Evolutionary conservation across 1,140 invertebrate genomes (phyloP), one percentile per base, ranked within the genome.

Genomic region (Dolichoris vasculosae): DNA sequence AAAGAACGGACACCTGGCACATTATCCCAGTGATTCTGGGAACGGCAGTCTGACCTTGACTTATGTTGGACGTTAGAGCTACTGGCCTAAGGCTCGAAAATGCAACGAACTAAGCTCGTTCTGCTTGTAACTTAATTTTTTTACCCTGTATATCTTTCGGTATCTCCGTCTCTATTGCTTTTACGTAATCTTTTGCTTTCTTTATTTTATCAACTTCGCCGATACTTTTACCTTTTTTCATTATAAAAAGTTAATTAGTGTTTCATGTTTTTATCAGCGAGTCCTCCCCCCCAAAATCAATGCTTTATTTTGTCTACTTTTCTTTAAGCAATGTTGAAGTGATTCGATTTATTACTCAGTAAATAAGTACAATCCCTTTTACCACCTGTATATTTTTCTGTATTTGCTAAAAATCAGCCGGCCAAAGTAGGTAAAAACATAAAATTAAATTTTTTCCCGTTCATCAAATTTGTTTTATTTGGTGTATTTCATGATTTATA

Each of bases 221-320:
- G 43, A 75, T 76, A 76, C 40, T 51, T 83, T 69, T 73, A 35
- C 59, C 64, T 43, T 78, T 84, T 84, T 77, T 46, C 55, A 51
- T 79, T 55, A 76, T 81, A 86, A 86, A 86, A 86, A 86, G 78
- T 82, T 82, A 86, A 86, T 86, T 86, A 86, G 78, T 51, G 79
- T 86, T 82, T 86, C 79, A 67, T 81, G 78, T 85, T 85, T 73
- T 76, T 80, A 67, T 79, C 63, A 51, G 20, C 46, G 55, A 55
- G 23, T 78, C 30, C 35, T 35, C 35, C 30, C 13, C 46, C 40
- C 75, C 55, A 15, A 48, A n/a, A n/a, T n/a, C n/a, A n/a, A n/a
- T n/a, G 32, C 73, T 77, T 77, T 75, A 82, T 86, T 82, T 81
- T 73, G 35, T 81, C 64, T 63, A 73, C 64, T 79, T 59, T 84